Conservation (phyloP, 1,140 invertebrate species). For the Lamellibrachia luymesi region DNA sequence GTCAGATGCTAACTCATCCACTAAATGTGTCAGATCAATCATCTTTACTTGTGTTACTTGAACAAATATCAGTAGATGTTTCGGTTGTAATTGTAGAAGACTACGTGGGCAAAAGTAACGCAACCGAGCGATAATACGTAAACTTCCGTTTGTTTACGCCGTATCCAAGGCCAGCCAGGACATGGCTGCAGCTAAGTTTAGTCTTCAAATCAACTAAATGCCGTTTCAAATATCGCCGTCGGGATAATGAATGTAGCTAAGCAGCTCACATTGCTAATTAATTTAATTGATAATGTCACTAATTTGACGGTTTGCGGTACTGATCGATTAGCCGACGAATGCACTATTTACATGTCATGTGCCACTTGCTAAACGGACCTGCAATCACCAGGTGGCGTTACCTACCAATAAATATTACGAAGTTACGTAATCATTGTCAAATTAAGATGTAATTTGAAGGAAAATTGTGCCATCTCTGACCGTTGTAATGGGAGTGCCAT, state of each 20-base stretch:
- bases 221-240: not conserved
- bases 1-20: not conserved
- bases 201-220: not conserved
- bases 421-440: too few relatives aligned
- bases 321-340: not conserved
- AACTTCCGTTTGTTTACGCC: not conserved
- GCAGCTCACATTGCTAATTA: not conserved
- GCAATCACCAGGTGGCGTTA: not conserved
- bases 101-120: not conserved
- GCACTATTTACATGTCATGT: not conserved
- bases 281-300: not conserved
- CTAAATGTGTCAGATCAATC: not conserved
- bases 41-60: not conserved
- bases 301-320: not conserved
- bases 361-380: not conserved
- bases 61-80: not conserved
- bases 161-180: not conserved
- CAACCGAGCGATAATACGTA: not conserved
- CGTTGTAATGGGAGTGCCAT: too few relatives aligned
- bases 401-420: too few relatives aligned
- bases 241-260: not conserved
- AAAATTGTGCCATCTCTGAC: too few relatives aligned
- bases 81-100: not conserved
- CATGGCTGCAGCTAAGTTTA: not conserved
- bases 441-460: too few relatives aligned